A percentile compares a stretch with the other conserved stretches of the same genome.
These are phyloP conservation scores for Tinamus major DNA, from an alignment of 2,797 vertebrate species.

Conservation along the genomic window DNA sequence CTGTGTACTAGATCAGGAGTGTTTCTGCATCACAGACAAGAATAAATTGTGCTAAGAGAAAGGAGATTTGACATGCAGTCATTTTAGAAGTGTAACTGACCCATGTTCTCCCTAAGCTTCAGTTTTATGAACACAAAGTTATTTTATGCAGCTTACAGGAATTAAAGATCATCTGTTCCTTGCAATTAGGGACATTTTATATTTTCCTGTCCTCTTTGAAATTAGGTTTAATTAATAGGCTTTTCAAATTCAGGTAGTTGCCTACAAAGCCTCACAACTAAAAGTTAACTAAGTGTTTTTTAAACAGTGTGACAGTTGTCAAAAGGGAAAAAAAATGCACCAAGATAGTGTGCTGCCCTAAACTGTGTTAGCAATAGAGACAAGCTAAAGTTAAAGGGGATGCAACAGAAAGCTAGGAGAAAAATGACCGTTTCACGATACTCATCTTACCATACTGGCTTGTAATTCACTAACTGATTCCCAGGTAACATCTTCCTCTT, in stretches of 20 bases:
- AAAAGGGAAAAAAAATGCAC: neutral
- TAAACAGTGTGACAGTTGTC: neutral
- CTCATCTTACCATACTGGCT: neutral
- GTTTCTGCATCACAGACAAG: neutral
- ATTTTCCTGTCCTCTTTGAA: neutral
- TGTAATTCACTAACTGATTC: neutral
- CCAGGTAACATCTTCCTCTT: neutral
- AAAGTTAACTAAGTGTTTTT: neutral
- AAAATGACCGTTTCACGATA: neutral
- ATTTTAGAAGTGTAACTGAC: neutral
- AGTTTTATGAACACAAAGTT: neutral
- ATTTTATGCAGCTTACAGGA: neutral
- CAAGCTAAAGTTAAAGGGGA: neutral
- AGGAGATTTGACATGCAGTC: neutral
- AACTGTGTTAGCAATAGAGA: neutral
- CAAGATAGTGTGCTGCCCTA: neutral
- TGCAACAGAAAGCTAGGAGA: neutral
- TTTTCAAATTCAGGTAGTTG: neutral
- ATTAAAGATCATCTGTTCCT: neutral
- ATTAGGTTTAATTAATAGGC: neutral
- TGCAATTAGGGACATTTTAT: conserved; percentile 1
- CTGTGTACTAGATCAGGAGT: neutral
- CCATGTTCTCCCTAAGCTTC: neutral
- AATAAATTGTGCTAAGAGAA: neutral
- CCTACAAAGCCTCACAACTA: neutral